Evolutionary conservation across 2,797 vertebrate species (phyloP), one percentile per base, ranked within the genome.

Genomic region (Argentina silus): DNA sequence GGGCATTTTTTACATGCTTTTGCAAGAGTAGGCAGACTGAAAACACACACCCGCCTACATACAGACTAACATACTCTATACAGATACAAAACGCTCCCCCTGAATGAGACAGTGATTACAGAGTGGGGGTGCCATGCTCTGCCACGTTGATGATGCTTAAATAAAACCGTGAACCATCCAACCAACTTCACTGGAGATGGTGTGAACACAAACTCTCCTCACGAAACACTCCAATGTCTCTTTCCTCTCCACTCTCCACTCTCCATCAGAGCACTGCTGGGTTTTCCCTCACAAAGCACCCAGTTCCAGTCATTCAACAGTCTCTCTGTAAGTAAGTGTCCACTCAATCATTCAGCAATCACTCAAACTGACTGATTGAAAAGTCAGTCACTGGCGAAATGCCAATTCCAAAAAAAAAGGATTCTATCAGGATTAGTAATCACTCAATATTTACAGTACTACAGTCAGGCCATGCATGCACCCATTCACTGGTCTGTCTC

Each of bases 271-370:
- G 10, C 15, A n/a, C 23, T 53, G 19, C 66, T 47, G 7, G 43
- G 21, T 23, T 23, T 43, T 0, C 17, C 15, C 0, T 63, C 3
- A 42, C 51, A 53, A 6, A 12, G 23, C 3, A n/a, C 27, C 4
- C 44, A 47, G 44, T 65, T 4, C 44, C 62, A 65, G 17, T 21
- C 17, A 17, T 19, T 10, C 15, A 56, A 15, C 45, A 48, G n/a
- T 14, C 19, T 15, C 8, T 17, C 21, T 51, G 23, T 53, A 85
- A 74, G 71, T 72, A 68, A 83, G 77, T 75, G 65, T 19, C 42
- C 15, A 55, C 27, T 53, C 66, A 43, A 36, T 57, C 67, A 69
- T 14, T 59, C n/a, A 57, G n/a, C n/a, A n/a, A 51, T 27, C 47
- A 36, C 21, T 51, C 45, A n/a, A 73, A 17, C 23, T 45, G 19